A percentile compares a stretch with the other conserved stretches of the same genome.
phyloP scores from a whole-genome alignment of 1,140 invertebrate genomes.

The Nymphalis io region DNA sequence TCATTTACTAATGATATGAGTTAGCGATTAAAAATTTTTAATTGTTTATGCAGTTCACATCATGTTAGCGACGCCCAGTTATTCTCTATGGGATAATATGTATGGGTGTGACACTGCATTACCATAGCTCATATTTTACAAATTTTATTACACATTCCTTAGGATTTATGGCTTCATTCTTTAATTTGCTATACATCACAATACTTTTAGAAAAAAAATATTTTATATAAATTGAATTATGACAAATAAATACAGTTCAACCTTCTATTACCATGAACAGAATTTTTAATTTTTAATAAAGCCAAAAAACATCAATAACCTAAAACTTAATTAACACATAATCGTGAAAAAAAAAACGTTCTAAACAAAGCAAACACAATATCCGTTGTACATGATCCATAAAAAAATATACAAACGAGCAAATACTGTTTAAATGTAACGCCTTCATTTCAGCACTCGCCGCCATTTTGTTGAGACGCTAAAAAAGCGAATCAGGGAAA shows the following conservation, averaged over 20 bases:
- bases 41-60: slow-evolving; percentile 12
- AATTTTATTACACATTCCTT: slow-evolving; percentile 23
- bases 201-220: slow-evolving; percentile 29
- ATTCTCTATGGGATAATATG: slow-evolving; percentile 23
- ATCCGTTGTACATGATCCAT: slow-evolving; percentile 15
- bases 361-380: not conserved
- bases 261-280: not conserved
- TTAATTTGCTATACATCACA: not conserved
- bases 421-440: slow-evolving; percentile 20
- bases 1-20: not conserved
- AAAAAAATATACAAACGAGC: slow-evolving; percentile 16
- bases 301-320: not conserved
- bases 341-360: slow-evolving; percentile 8
- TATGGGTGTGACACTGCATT: slow-evolving; percentile 22
- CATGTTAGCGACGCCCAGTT: not conserved
- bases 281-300: too few relatives aligned
- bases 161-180: slow-evolving; percentile 8
- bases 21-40: slow-evolving; percentile 2
- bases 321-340: slow-evolving; percentile 15
- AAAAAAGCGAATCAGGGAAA: slow-evolving; percentile 36
- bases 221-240: slow-evolving; percentile 29
- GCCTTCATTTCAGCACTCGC: slow-evolving; percentile 10
- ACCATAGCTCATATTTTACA: slow-evolving; percentile 24
- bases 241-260: not conserved
- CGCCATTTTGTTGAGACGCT: slow-evolving; percentile 37